A percentile compares a stretch with the other conserved stretches of the same genome.
phyloP scores from a whole-genome alignment of 2,888 invertebrate genomes.

The Digitonthophagus gazella region DNA sequence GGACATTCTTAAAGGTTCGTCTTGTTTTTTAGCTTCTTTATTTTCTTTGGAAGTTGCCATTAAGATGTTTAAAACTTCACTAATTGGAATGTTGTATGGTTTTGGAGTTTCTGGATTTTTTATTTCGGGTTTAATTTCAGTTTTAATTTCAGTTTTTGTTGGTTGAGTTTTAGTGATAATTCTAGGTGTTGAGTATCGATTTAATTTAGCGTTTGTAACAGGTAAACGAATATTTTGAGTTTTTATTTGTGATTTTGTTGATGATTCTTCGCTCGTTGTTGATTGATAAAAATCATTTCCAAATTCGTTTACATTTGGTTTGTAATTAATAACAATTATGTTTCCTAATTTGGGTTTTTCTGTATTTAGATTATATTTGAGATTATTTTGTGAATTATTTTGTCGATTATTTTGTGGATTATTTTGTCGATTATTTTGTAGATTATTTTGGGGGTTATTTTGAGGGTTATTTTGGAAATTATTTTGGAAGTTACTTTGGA shows the following conservation, averaged over 20 bases:
- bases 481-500: no score
- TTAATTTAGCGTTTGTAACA: slow-evolving; percentile 48
- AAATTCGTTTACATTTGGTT: slow-evolving; percentile 35
- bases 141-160: slow-evolving; percentile 44
- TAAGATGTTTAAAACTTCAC: slow-evolving; percentile 40
- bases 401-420: no score
- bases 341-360: slow-evolving; percentile 19
- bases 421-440: no score
- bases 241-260: slow-evolving; percentile 39
- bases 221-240: slow-evolving; percentile 34
- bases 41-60: slow-evolving; percentile 1
- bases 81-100: slow-evolving; percentile 42
- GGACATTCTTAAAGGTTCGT: slow-evolving; percentile 34
- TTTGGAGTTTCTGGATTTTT: slow-evolving; percentile 39
- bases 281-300: slow-evolving; percentile 27
- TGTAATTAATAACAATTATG: slow-evolving; percentile 36
- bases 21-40: slow-evolving; percentile 12
- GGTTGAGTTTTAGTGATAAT: slow-evolving; percentile 24
- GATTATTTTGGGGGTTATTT: no score
- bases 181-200: slow-evolving; percentile 30
- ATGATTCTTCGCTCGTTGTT: slow-evolving; percentile 30
- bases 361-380: slow-evolving; percentile 1
- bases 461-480: no score
- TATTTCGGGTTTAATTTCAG: slow-evolving; percentile 24
- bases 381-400: not conserved